phyloP scores from a whole-genome alignment of 1,140 invertebrate genomes.

The Leguminivora glycinivorella region DNA sequence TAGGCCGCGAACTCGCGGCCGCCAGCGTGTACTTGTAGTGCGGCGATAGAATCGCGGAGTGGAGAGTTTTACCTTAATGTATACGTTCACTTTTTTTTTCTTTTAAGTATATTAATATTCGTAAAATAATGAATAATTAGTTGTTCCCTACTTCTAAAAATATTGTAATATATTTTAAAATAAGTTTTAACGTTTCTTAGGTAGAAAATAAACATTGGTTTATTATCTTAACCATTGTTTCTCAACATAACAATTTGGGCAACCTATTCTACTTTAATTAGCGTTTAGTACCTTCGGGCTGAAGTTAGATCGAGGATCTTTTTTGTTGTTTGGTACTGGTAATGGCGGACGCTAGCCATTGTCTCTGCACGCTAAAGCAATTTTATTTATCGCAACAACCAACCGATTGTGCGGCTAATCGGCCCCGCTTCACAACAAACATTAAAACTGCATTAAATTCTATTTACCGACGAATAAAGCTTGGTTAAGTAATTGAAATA shows the following conservation, averaged over 20 bases:
- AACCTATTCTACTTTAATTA: constrained; percentile 39
- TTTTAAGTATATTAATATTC: no score
- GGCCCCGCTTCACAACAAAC: constrained; percentile 55
- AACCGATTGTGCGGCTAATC: constrained; percentile 47
- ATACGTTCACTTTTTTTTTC: no score
- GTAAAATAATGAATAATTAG: no score
- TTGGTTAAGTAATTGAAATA: constrained; percentile 66
- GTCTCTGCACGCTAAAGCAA: constrained; percentile 51
- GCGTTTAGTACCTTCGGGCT: constrained; percentile 30
- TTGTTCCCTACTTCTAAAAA: no score
- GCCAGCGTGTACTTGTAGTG: no score
- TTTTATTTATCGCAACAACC: constrained; percentile 51
- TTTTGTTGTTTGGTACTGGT: constrained; percentile 44
- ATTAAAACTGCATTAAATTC: constrained; percentile 73
- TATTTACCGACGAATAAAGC: constrained; percentile 60
- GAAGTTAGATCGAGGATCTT: constrained; percentile 39
- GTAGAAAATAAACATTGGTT: background rate
- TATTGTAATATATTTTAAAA: no score
- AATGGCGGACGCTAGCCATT: constrained; percentile 45
- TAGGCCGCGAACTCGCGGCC: no score
- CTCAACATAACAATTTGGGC: constrained; percentile 2
- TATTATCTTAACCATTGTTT: background rate
- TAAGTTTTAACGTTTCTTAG: no score
- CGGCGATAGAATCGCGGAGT: no score
- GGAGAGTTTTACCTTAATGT: no score